Evolutionary conservation across 2,797 vertebrate species (phyloP).

Genomic region (Aselliscus stoliczkanus): DNA sequence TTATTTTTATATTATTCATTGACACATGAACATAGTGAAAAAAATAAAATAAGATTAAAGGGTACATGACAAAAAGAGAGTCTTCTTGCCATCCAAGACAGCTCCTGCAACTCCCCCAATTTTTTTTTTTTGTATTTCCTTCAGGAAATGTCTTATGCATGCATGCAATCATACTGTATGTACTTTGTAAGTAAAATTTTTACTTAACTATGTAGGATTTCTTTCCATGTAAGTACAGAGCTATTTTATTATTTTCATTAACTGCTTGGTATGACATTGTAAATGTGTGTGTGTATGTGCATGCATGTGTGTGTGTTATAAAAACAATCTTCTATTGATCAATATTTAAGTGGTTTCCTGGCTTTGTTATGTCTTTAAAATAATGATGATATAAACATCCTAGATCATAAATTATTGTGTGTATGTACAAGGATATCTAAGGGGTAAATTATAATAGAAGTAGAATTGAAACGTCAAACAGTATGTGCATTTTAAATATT

Average conservation of each 20-base stretch:
- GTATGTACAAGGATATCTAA: not conserved
- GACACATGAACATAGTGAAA: not conserved
- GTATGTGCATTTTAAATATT: not conserved
- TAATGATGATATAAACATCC: not conserved
- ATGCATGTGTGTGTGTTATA: not conserved
- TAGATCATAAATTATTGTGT: not conserved
- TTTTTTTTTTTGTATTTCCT: not conserved
- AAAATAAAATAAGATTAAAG: not conserved
- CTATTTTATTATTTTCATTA: not conserved
- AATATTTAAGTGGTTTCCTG: not conserved
- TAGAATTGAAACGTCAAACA: not conserved
- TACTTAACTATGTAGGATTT: not conserved
- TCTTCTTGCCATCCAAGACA: not conserved
- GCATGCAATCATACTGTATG: not conserved
- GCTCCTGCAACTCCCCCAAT: not conserved
- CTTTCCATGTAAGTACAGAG: not conserved
- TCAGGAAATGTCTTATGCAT: not conserved
- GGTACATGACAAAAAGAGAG: not conserved
- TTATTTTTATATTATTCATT: not conserved
- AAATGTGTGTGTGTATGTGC: not conserved
- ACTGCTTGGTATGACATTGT: not conserved
- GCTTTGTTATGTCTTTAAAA: not conserved
- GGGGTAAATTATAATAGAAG: not conserved
- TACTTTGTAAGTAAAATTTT: not conserved
- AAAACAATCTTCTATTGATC: not conserved